Evolutionary conservation across 2,113 vertebrate species (phyloP).

Genomic region (Dunckerocampus dactyliophorus): DNA sequence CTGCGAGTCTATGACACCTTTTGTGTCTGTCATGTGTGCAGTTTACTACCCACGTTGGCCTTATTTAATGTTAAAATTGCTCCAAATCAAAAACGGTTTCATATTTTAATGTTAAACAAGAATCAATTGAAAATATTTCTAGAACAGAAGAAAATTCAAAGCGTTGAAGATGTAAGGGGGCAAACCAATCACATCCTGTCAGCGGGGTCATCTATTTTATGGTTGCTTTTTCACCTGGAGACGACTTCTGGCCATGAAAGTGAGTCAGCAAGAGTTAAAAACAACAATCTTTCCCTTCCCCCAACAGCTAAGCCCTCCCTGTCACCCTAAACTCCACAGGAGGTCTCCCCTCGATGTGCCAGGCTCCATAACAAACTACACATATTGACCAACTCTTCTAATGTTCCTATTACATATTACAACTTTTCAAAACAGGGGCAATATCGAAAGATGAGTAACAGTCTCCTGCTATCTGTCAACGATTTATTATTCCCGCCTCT

Average conservation of each 20-base stretch:
- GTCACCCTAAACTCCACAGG: constrained; percentile 5
- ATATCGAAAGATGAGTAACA: constrained; percentile 30
- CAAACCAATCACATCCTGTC: constrained; percentile 47
- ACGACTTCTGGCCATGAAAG: constrained; percentile 23
- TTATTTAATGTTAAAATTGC: no score
- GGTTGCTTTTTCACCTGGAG: constrained; percentile 63
- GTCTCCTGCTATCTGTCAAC: constrained; percentile 26
- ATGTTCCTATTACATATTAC: neutral
- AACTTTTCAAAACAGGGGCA: constrained; percentile 18
- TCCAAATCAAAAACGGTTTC: no score
- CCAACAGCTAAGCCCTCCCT: constrained; percentile 6
- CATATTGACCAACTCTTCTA: neutral
- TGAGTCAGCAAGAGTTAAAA: constrained; percentile 40
- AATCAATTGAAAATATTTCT: no score
- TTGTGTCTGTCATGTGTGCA: no score
- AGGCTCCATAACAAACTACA: neutral
- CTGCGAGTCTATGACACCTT: no score
- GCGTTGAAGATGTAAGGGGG: neutral
- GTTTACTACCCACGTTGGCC: no score
- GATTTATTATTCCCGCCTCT: neutral
- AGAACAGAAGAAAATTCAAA: neutral
- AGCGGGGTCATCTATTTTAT: constrained; percentile 41
- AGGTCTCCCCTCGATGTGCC: neutral
- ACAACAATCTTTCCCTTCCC: constrained; percentile 23
- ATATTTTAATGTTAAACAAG: no score